A percentile compares a stretch with the other conserved stretches of the same genome.
Conservation (phyloP, 2,113 vertebrate species). For the Talpa occidentalis region DNA sequence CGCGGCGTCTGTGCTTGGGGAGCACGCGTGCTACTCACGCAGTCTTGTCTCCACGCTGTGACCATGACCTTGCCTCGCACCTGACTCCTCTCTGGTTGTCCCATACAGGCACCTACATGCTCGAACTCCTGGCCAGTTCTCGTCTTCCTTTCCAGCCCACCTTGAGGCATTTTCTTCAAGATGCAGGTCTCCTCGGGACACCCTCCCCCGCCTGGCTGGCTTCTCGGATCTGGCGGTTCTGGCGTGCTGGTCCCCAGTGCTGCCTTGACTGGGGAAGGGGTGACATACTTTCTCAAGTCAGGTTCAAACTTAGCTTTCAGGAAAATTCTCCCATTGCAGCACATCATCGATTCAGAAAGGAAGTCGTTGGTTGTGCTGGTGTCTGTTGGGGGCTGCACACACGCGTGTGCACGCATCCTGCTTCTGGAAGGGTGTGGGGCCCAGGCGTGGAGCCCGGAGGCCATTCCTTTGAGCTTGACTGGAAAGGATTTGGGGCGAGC, state of each 20-base stretch:
- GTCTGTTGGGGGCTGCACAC: neutral
- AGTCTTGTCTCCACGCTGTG: neutral
- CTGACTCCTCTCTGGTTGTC: neutral
- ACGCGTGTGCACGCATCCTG: too few species aligned
- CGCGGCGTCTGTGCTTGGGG: neutral
- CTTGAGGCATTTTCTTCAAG: neutral
- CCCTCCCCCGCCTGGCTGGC: rapidly evolving
- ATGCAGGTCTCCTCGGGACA: neutral
- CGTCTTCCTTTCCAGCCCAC: neutral
- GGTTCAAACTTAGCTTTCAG: neutral
- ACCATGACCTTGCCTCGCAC: too few species aligned
- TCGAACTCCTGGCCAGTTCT: neutral
- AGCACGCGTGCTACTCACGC: neutral
- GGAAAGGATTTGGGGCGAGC: neutral
- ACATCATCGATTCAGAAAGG: neutral
- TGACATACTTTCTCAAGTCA: neutral
- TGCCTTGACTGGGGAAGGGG: neutral
- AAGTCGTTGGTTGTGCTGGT: neutral
- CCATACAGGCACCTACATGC: neutral
- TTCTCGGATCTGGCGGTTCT: neutral
- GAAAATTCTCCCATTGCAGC: neutral
- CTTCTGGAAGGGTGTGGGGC: neutral
- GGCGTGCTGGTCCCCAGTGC: neutral
- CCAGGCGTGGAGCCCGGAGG: neutral
- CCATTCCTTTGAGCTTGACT: neutral